Percentiles rank a stretch among this genome's conserved stretches.
Evolutionary conservation across 2,888 invertebrate species (phyloP).

Genomic region (Melieria picta): DNA sequence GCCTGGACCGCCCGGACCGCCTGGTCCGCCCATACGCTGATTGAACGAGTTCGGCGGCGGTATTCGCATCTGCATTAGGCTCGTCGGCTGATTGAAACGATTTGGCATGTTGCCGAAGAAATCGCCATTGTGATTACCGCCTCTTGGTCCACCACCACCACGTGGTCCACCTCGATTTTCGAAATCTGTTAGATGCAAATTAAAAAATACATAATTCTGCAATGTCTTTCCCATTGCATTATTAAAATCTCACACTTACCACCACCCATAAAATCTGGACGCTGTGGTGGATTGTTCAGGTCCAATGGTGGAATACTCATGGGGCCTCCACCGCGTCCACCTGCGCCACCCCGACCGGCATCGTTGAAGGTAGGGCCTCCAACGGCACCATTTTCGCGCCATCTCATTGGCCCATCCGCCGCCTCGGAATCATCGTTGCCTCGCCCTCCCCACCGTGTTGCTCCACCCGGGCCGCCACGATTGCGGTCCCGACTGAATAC

Average conservation of each 20-base stretch:
- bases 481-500: slow-evolving; percentile 57
- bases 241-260: not conserved
- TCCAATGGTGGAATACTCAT: slow-evolving; percentile 56
- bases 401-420: slow-evolving; percentile 42
- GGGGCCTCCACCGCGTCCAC: slow-evolving; percentile 44
- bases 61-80: slow-evolving; percentile 64
- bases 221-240: too few species aligned
- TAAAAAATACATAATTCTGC: not conserved
- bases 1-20: slow-evolving; percentile 49
- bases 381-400: slow-evolving; percentile 51
- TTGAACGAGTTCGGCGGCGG: slow-evolving; percentile 61
- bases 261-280: slow-evolving; percentile 60
- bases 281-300: slow-evolving; percentile 49
- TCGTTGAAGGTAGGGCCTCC: slow-evolving; percentile 49
- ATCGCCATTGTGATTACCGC: slow-evolving; percentile 53
- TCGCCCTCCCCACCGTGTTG: slow-evolving; percentile 65
- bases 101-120: slow-evolving; percentile 63
- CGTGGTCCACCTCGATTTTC: slow-evolving; percentile 55
- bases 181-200: slow-evolving; percentile 50
- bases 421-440: slow-evolving; percentile 57
- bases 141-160: slow-evolving; percentile 48
- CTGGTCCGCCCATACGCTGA: slow-evolving; percentile 57
- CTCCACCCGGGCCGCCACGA: slow-evolving; percentile 46
- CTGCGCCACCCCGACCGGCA: slow-evolving; percentile 43
- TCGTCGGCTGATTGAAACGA: slow-evolving; percentile 64